Evolutionary conservation across 2,113 vertebrate genomes (phyloP), one percentile per base, ranked within the genome.

Genomic region (Empidonax alnorum): DNA sequence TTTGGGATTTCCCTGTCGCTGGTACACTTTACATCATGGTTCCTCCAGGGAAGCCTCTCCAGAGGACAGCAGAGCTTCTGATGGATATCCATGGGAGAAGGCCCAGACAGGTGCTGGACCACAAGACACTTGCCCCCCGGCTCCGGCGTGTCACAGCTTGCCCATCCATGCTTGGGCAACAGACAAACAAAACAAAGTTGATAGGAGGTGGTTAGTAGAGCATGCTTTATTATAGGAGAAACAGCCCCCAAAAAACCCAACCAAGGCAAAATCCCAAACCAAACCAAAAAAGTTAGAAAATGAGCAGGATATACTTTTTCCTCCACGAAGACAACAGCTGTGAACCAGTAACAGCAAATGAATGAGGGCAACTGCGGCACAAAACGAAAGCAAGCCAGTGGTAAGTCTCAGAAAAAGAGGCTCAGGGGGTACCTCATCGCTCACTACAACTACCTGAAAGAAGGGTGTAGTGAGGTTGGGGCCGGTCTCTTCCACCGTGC

Each of bases 61-160:
- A 18, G 44, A 31, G 31, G 14, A 7, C 28, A 14, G 31, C 35
- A 25, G 4, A 11, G 7, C 30, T 7, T 9, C 39, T 28, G 33
- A 10, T 0, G 0, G 2, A 2, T 20, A 19, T 7, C 2, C 0
- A 1, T 21, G 6, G 35, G 12, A 30, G 46, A 22, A 46, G 87
- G 18, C 49, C 33, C 39, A 18, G 2, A 9, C 19, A 9, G 55
- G 44, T 2, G 23, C 22, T 9, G 50, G 31, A 4, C n/a, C 0
- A 0, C 0, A 2, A 39, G 24, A 30, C 47, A 50, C 49, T 8
- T 8, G 8, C 49, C 49, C 9, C 47, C 7, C 1, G 0, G 39
- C 55, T 46, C 14, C 7, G 17, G 15, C 1, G 1, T 35, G 50
- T 31, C 7, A 4, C 35, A 23, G n/a, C 62, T 42, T 21, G 4